Evolutionary conservation across 1,140 invertebrate genomes (phyloP).

Genomic region (Sminthurinus signatus): DNA sequence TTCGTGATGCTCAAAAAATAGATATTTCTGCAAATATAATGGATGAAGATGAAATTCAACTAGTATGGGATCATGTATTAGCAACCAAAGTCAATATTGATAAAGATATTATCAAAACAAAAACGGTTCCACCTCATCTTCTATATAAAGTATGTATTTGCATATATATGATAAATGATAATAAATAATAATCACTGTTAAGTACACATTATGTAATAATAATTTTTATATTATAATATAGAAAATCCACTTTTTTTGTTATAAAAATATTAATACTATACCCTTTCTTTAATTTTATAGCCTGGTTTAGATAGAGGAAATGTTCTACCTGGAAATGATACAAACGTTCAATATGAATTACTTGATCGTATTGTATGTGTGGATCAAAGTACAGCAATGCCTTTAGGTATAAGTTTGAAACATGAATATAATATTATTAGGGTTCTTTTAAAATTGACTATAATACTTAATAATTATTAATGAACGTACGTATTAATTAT

Average conservation of each 20-base stretch:
- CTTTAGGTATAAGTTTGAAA: too few species aligned
- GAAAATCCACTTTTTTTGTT: not conserved
- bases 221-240: too few species aligned
- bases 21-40: conserved; percentile 32
- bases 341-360: conserved; percentile 6
- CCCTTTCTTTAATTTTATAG: conserved; percentile 24
- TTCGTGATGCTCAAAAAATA: conserved; percentile 23
- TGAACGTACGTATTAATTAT: too few species aligned
- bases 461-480: too few species aligned
- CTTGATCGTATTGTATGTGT: conserved; percentile 37
- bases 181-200: too few species aligned
- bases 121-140: conserved; percentile 14
- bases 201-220: too few species aligned
- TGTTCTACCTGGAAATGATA: conserved; percentile 20
- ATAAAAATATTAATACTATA: conserved; percentile 3
- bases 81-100: not conserved
- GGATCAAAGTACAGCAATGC: conserved; percentile 26
- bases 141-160: conserved; percentile 29
- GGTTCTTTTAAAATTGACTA: too few species aligned
- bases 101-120: not conserved
- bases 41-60: conserved; percentile 38
- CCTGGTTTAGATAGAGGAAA: conserved; percentile 33
- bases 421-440: too few species aligned
- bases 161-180: not conserved
- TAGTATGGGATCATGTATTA: conserved; percentile 27